phyloP scores from a whole-genome alignment of 2,888 invertebrate species.

The Tetragnatha montana region DNA sequence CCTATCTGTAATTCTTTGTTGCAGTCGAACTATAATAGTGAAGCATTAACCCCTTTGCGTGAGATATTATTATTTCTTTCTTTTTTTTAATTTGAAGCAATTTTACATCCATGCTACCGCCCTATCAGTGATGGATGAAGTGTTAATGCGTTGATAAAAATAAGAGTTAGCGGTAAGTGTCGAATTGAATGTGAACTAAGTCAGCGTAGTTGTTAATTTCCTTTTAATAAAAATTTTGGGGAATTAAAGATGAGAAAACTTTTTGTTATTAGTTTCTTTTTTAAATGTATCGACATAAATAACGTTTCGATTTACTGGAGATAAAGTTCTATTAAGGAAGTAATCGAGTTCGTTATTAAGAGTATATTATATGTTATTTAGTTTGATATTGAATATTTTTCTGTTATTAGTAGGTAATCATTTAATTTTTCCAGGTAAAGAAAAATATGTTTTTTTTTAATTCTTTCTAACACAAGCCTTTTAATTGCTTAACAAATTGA shows the following conservation, averaged over 20 bases:
- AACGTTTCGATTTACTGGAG: too few species aligned
- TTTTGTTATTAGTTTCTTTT: neutral
- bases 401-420: too few species aligned
- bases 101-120: conserved; percentile 39
- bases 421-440: too few species aligned
- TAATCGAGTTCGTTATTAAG: too few species aligned
- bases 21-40: conserved; percentile 21
- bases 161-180: conserved; percentile 4
- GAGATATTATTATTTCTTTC: conserved; percentile 15
- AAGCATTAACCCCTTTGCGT: conserved; percentile 11
- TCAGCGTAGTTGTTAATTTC: conserved; percentile 12
- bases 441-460: too few species aligned
- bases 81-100: conserved; percentile 35
- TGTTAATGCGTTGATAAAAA: conserved; percentile 27
- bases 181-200: neutral
- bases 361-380: too few species aligned
- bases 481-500: too few species aligned
- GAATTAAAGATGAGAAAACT: neutral
- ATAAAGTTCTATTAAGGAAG: too few species aligned
- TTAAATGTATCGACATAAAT: too few species aligned
- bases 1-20: conserved; percentile 39
- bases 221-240: neutral
- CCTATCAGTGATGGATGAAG: conserved; percentile 44
- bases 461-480: too few species aligned
- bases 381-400: too few species aligned